Conservation (phyloP, 2,113 vertebrate genomes). For the Arvicanthis niloticus region DNA sequence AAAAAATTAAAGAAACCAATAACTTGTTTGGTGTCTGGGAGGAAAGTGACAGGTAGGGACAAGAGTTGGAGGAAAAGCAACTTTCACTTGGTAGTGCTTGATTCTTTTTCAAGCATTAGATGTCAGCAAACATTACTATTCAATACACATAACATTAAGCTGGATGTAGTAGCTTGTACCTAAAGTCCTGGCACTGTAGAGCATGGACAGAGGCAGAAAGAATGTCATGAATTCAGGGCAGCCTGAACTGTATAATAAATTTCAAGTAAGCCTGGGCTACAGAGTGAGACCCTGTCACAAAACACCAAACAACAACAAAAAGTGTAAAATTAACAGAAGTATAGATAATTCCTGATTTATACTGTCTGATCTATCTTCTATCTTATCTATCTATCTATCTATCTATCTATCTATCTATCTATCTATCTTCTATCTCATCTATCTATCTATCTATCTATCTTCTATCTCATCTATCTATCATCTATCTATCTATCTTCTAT, state of each 20-base stretch:
- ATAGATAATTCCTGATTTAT: not conserved
- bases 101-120: not conserved
- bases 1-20: not conserved
- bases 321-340: constrained; percentile 7
- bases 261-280: not conserved
- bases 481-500: not conserved
- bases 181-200: no score
- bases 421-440: not conserved
- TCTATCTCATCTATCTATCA: not conserved
- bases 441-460: not conserved
- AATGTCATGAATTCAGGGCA: not conserved
- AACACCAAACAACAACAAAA: not conserved
- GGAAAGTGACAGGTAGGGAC: not conserved
- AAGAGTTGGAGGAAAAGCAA: not conserved
- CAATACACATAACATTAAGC: not conserved
- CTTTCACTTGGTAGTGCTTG: not conserved
- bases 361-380: not conserved
- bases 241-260: no score
- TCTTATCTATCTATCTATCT: not conserved
- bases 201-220: not conserved
- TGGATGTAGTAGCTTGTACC: not conserved
- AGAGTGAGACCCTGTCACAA: not conserved
- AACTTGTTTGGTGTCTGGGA: not conserved
- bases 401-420: not conserved
- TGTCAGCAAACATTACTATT: not conserved